Percentiles rank a stretch among this genome's conserved stretches.
phyloP scores from a whole-genome alignment of 53 echinoderm and acorn worm species.

The Patiria pectinifera region DNA sequence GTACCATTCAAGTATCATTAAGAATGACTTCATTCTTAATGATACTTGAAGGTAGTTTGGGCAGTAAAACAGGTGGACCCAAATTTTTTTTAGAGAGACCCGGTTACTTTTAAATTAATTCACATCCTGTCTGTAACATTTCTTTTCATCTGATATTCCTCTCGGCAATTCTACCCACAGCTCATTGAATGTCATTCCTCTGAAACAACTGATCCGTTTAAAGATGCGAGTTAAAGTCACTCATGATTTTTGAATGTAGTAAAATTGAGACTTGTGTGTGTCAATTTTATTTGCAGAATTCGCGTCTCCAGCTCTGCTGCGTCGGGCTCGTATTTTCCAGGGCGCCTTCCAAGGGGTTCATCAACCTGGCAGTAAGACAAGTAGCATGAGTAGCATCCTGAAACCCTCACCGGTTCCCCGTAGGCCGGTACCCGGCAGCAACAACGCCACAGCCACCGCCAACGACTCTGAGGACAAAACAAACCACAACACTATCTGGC shows the following conservation, averaged over 20 bases:
- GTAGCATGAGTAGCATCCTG: constrained; percentile 23
- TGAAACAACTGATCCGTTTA: neutral
- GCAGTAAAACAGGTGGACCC: too few relatives aligned
- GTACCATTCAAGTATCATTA: too few relatives aligned
- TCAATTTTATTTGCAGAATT: constrained; percentile 15
- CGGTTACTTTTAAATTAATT: too few relatives aligned
- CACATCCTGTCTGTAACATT: too few relatives aligned
- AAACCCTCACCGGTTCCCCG: neutral
- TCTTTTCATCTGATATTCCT: too few relatives aligned
- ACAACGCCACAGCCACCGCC: neutral
- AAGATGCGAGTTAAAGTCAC: too few relatives aligned
- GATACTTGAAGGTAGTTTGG: too few relatives aligned
- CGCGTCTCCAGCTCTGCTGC: constrained; percentile 35
- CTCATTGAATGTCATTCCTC: neutral
- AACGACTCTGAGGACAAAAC: neutral
- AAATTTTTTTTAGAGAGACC: too few relatives aligned
- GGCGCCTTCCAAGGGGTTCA: neutral
- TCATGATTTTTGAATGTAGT: neutral
- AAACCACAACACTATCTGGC: neutral
- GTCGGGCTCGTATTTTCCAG: neutral
- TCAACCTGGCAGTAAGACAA: constrained; percentile 14
- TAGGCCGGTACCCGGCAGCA: neutral
- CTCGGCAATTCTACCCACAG: too few relatives aligned
- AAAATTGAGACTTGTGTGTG: neutral
- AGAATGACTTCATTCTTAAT: too few relatives aligned